A percentile compares a stretch with the other conserved stretches of the same genome.
These are phyloP conservation scores for Steatornis caripensis DNA, from an alignment of 2,113 vertebrate species.

Conservation along the genomic window DNA sequence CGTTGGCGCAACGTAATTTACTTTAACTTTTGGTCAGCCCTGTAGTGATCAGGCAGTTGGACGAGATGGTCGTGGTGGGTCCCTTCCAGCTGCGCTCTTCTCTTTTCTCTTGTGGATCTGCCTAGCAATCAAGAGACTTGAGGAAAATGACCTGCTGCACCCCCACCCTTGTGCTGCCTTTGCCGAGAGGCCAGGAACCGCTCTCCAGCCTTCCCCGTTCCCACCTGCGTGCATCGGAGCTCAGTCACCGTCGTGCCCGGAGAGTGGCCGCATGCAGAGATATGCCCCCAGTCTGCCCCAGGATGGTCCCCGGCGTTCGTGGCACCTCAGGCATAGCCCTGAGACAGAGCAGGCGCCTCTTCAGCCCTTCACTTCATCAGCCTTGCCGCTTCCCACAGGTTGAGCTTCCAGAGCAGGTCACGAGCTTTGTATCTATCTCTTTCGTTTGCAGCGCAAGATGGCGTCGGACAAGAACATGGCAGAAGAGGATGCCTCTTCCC, in stretches of 20 bases:
- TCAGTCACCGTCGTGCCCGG: not conserved
- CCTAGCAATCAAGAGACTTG: too few relatives aligned
- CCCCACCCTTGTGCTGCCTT: not conserved
- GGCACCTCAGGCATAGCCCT: not conserved
- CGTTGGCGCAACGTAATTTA: too few relatives aligned
- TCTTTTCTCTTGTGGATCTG: too few relatives aligned
- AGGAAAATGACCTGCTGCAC: too few relatives aligned
- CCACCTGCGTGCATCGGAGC: not conserved
- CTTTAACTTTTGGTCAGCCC: too few relatives aligned
- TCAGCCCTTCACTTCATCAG: not conserved
- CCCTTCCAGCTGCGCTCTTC: too few relatives aligned
- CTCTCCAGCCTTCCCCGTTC: not conserved
- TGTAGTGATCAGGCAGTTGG: too few relatives aligned
- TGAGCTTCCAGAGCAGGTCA: not conserved
- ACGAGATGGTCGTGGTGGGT: too few relatives aligned
- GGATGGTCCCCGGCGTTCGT: not conserved
- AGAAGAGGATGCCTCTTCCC: not conserved
- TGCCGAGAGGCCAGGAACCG: not conserved
- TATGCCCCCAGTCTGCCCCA: not conserved
- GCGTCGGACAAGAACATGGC: fast-evolving
- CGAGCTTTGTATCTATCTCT: not conserved
- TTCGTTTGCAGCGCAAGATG: fast-evolving
- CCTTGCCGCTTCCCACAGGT: not conserved
- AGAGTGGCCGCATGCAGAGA: not conserved
- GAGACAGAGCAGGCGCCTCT: not conserved